phyloP scores from a whole-genome alignment of 2,888 invertebrate genomes.

The Nephrotoma guestfalica region DNA sequence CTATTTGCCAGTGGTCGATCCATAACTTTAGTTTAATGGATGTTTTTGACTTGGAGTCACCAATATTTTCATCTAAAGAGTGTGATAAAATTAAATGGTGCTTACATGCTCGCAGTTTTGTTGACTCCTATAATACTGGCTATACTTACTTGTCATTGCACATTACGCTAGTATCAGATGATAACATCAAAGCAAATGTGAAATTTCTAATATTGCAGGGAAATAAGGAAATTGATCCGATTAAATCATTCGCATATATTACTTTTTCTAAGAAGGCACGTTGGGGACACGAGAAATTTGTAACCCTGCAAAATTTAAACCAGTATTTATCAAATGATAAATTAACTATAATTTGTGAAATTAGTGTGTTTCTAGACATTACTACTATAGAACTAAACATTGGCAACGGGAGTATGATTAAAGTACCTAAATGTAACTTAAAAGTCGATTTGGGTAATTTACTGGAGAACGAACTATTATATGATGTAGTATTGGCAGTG shows the following conservation, averaged over 20 bases:
- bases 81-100: slow-evolving; percentile 99
- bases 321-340: slow-evolving; percentile 97
- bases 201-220: slow-evolving; percentile 99
- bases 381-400: slow-evolving; percentile 90
- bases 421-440: slow-evolving; percentile 85
- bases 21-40: slow-evolving; percentile 99
- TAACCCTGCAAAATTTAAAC: slow-evolving; percentile 70
- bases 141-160: slow-evolving; percentile 99
- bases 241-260: slow-evolving; percentile 94
- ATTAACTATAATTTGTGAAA: slow-evolving; percentile 98
- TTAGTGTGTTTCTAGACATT: slow-evolving; percentile 95
- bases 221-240: slow-evolving; percentile 99
- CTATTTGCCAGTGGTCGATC: slow-evolving; percentile 99
- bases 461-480: slow-evolving; percentile 95
- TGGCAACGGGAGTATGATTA: slow-evolving; percentile 90
- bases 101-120: slow-evolving; percentile 91
- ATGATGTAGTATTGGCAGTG: slow-evolving; percentile 91
- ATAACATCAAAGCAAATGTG: slow-evolving; percentile 99
- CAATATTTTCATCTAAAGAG: slow-evolving; percentile 97
- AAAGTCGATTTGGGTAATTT: slow-evolving; percentile 90
- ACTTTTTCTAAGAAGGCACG: slow-evolving; percentile 99
- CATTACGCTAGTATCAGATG: slow-evolving; percentile 96
- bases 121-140: slow-evolving; percentile 99
- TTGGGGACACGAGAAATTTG: slow-evolving; percentile 99
- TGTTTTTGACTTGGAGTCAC: slow-evolving; percentile 99